These are phyloP conservation scores for Gallirallus australis DNA, from an alignment of 2,797 vertebrate genomes.

Conservation along the genomic window DNA sequence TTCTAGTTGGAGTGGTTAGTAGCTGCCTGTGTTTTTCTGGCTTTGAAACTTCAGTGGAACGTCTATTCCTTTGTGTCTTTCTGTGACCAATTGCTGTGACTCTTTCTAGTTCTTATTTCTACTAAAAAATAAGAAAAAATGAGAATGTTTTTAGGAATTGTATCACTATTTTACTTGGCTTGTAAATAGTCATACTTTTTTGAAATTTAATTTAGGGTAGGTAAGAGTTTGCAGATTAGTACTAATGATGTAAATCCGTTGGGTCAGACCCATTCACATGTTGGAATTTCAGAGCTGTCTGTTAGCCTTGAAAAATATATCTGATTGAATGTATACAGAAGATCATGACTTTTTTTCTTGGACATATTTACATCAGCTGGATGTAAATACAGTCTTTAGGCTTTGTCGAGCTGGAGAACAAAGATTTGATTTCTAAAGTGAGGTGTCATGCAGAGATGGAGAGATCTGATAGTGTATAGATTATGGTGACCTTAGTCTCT, in stretches of 20 bases:
- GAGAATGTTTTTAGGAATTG: background rate
- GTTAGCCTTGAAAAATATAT: conserved; percentile 9
- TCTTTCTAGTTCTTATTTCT: background rate
- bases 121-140: background rate
- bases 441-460: background rate
- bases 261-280: background rate
- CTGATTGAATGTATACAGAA: background rate
- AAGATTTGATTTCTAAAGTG: conserved; percentile 24
- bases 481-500: background rate
- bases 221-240: background rate
- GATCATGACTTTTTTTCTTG: background rate
- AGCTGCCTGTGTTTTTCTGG: background rate
- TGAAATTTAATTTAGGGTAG: background rate
- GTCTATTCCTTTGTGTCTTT: background rate
- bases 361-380: background rate
- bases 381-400: background rate
- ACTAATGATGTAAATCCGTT: background rate
- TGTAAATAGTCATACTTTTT: background rate
- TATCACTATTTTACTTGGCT: background rate
- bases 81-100: background rate
- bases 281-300: conserved; percentile 4
- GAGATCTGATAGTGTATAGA: background rate
- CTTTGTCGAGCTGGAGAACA: background rate
- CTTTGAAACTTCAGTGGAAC: background rate
- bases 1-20: background rate